Evolutionary conservation across 92 coral and sea anemone genomes (phyloP).

Genomic region (Bergia puertoricense): DNA sequence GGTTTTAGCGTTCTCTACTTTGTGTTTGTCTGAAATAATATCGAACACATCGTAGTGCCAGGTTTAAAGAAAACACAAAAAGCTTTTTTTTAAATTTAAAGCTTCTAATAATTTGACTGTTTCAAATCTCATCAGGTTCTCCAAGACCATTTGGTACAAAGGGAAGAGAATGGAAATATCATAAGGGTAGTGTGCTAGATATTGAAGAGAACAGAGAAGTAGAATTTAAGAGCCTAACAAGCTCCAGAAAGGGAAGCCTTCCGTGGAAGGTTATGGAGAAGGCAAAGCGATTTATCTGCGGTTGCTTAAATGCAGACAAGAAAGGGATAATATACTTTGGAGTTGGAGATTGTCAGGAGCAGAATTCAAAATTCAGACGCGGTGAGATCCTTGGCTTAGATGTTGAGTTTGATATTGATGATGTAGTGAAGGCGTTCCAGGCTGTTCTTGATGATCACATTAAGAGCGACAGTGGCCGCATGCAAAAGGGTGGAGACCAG

Average conservation of each 20-base stretch:
- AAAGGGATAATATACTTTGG: conserved; percentile 52
- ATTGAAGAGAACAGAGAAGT: conserved; percentile 44
- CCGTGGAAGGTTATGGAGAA: conserved; percentile 64
- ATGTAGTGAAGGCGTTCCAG: conserved; percentile 57
- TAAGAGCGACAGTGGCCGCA: conserved; percentile 38
- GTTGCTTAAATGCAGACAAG: conserved; percentile 50
- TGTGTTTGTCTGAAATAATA: too few species aligned
- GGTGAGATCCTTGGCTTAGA: conserved; percentile 62
- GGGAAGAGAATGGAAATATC: conserved; percentile 14
- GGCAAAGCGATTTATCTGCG: conserved; percentile 54
- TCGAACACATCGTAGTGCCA: too few species aligned
- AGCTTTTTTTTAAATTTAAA: too few species aligned
- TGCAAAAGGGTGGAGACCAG: conserved; percentile 57
- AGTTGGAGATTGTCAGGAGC: conserved; percentile 50
- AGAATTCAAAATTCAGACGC: conserved; percentile 35
- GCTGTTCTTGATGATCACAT: conserved; percentile 52
- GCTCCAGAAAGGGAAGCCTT: conserved; percentile 6
- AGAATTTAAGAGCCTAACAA: conserved; percentile 45
- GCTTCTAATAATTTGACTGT: too few species aligned
- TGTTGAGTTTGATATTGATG: conserved; percentile 48
- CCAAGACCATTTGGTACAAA: conserved; percentile 13
- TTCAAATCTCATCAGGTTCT: background rate
- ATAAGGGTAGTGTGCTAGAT: conserved; percentile 34
- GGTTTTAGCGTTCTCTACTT: too few species aligned
- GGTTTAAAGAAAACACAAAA: too few species aligned